A percentile compares a stretch with the other conserved stretches of the same genome.
These are phyloP conservation scores for Cryptomyrus ogoouensis DNA, from an alignment of 2,113 vertebrate species.

Conservation along the genomic window DNA sequence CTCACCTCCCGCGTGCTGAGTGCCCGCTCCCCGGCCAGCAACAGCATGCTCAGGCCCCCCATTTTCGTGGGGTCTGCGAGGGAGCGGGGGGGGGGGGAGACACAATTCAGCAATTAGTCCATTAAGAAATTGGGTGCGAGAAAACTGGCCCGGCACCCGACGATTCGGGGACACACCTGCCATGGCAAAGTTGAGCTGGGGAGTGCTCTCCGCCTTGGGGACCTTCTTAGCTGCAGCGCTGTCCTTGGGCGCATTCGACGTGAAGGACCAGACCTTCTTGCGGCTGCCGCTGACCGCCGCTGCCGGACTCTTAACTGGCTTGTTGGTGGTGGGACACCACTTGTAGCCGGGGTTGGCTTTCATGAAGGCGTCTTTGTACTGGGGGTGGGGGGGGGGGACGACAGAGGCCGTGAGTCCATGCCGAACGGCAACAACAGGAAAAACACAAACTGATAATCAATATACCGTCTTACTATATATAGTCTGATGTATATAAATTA, in stretches of 20 bases:
- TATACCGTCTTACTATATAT: background rate
- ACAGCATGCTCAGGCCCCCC: slow-evolving; percentile 96
- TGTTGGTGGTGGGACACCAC: slow-evolving; percentile 96
- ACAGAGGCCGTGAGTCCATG: slow-evolving; percentile 23
- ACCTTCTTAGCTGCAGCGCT: slow-evolving; percentile 75
- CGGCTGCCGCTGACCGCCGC: slow-evolving; percentile 70
- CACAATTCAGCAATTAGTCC: background rate
- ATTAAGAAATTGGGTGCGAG: background rate
- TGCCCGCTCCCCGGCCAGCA: slow-evolving; percentile 91
- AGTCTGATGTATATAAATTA: background rate
- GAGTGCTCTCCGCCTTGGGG: slow-evolving; percentile 77
- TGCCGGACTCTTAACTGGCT: slow-evolving; percentile 82
- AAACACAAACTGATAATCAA: background rate
- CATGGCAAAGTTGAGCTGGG: slow-evolving; percentile 94
- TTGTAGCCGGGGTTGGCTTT: slow-evolving; percentile 97
- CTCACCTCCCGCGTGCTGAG: slow-evolving; percentile 88
- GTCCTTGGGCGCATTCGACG: slow-evolving; percentile 78
- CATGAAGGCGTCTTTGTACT: slow-evolving; percentile 99
- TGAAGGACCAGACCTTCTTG: slow-evolving; percentile 86
- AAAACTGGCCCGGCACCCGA: background rate
- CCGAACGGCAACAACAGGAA: background rate
- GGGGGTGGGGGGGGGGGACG: slow-evolving; percentile 41
- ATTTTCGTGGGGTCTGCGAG: slow-evolving; percentile 89
- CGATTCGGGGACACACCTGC: slow-evolving; percentile 70
- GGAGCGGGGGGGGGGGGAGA: too few species aligned